Base-by-base conservation (phyloP, 2,797 vertebrate species). In the Acropternis orthonyx region DNA sequence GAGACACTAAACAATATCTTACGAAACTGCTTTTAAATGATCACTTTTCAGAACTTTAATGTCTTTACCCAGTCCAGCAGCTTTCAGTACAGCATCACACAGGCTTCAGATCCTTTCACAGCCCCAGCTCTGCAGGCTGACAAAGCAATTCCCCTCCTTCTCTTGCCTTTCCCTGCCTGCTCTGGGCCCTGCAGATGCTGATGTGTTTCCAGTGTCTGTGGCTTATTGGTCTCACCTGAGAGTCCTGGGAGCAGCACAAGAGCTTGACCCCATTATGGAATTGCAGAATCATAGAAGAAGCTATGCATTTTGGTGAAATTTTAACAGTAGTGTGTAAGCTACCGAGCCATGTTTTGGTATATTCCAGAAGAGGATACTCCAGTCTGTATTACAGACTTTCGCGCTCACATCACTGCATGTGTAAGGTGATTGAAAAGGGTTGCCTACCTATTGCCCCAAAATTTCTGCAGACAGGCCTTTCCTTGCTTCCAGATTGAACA, bases 191-290 rank as follows among this genome's bases (percentile, higher is more conserved):
- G 41, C 2, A 44, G 49, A 43, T 23, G 17, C 8, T 6, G 56
- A 26, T 4, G 23, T 1, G 2, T 22, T 78, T 65, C 34, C 43
- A 78, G 4, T 5, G 5, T 22, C 30, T 2, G 1, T 32, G 23
- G 22, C 23, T 85, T 32, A 18, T 3, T 14, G 41, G n/a, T 63
- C 24, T 62, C 43, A 78, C 9, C 27, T 7, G 2, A 41, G 39
- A 54, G 13, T n/a, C 28, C 32, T 12, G 9, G 51, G 67, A 91
- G 43, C 24, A 72, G 62, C 23, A 34, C 8, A 23, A 69, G 48
- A 73, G 17, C 54, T 65, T 83, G 14, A 72, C 61, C 14, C 24
- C 9, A 32, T 21, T 3, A 22, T 9, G 22, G 41, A 62, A 48
- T 43, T 59, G 20, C 3, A 24, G 46, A 77, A 52, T 23, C 7